Base-by-base conservation (phyloP, 2,888 invertebrate species). In the Leptinotarsa rubiginosa region DNA sequence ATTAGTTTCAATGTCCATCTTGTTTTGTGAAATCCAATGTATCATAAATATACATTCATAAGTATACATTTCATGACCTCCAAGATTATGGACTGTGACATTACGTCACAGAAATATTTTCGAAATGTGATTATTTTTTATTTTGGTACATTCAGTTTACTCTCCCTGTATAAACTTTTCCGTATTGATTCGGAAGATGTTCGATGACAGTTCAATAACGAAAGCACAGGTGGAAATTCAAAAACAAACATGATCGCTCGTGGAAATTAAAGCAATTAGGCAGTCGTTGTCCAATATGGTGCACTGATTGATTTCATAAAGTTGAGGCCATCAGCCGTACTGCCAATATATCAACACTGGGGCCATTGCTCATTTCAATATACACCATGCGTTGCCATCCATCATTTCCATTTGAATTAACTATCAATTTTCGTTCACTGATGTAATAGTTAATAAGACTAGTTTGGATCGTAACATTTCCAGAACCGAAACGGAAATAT, bases 231-330 rank as follows among this genome's bases (percentile, higher is more conserved):
- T 81, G 79, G 81, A 78, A 81, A 81, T 81, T 81, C 79, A 83
- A 83, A 83, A 83, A 83, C 82, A 80, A 81, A 81, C 83, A 82
- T 77, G 80, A 79, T 78, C 83, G 83, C 81, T 81, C 79, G 81
- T 81, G 82, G 83, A 84, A 84, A 85, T 85, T 82, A 83, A 84
- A 83, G 84, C 85, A 85, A 85, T 85, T 85, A 85, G 84, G 83
- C 81, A 76, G 79, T 84, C 82, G 83, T 84, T 80, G 84, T 81
- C 82, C 85, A 84, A 84, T 84, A 84, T 85, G 85, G 83, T 82
- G 84, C 85, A 80, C 82, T 85, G 85, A 85, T 85, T 85, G 85
- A 85, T 85, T 85, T 83, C 83, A 85, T 84, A 84, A 84, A 84
- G 83, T 84, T 79, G 78, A 77, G 79, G 79, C 80, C 75, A 74